Evolutionary conservation across 2,113 vertebrate species (phyloP), one percentile per base, ranked within the genome.

Genomic region (Lycaon pictus): DNA sequence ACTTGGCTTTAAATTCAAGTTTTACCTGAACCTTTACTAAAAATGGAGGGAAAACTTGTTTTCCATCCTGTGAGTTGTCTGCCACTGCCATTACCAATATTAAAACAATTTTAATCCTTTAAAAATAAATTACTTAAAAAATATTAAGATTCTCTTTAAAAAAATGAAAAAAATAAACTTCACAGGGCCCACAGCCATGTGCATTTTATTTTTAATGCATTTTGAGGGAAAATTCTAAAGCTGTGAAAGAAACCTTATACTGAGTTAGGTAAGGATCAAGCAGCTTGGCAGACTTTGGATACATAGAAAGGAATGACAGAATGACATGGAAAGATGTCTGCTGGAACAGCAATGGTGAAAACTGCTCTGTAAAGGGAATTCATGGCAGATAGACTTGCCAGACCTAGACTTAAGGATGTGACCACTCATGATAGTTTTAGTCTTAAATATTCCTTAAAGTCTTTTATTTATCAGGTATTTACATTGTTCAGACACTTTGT

Each of bases 61-160:
- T 84, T 88, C 87, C 25, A 51, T 91, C 55, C 43, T 43, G 12
- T 56, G 63, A 96, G 51, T 37, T 90, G 27, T 94, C 79, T 53
- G n/a, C 10, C 15, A 81, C 20, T 58, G 11, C 35, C 53, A 56
- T 84, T 58, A 77, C 69, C 84, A 93, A 89, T 55, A 74, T 67
- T 48, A 97, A 97, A 71, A 5, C 37, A 74, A 95, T 60, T 72
- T 93, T 67, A 90, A 91, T 88, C 32, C 23, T 48, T 67, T 92
- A 93, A 85, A 81, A 93, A 79, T 67, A 84, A 67, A 77, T 71
- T 76, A 3, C 58, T 93, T 88, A 65, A 74, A 94, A 97, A 90
- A 63, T 27, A 51, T 43, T 91, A 51, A 76, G 17, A 83, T 79
- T 72, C 23, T 92, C 12, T 79, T 2, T 37, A 11, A n/a, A 11